phyloP scores from a whole-genome alignment of 2,113 vertebrate genomes.

The Acanthochromis polyacanthus region DNA sequence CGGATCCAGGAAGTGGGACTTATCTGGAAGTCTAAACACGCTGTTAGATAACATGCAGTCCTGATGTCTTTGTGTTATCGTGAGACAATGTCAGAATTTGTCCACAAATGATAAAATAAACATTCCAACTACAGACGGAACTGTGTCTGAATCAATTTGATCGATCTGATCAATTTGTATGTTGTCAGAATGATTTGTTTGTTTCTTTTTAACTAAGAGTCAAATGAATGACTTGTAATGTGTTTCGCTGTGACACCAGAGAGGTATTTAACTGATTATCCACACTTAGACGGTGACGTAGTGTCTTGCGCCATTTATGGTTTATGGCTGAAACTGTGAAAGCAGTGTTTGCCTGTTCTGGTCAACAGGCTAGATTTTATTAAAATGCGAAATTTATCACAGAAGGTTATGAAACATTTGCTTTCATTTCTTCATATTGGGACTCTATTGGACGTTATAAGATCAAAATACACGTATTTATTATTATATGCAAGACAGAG shows the following conservation, averaged over 20 bases:
- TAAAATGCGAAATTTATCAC: no score
- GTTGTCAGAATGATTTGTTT: background rate
- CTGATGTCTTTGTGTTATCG: background rate
- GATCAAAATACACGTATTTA: background rate
- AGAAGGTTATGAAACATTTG: no score
- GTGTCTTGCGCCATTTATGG: background rate
- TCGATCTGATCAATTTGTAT: background rate
- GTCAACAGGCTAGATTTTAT: no score
- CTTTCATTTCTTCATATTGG: background rate
- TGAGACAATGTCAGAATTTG: background rate
- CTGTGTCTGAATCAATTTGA: background rate
- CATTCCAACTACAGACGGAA: slow-evolving; percentile 1
- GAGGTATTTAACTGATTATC: background rate
- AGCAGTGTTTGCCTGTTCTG: background rate
- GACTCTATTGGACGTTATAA: background rate
- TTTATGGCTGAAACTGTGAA: background rate
- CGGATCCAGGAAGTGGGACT: background rate
- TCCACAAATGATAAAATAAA: background rate
- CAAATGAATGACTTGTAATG: background rate
- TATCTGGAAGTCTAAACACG: background rate
- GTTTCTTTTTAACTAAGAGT: background rate
- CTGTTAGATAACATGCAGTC: background rate
- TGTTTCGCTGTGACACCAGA: background rate
- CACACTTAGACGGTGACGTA: background rate
- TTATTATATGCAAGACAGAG: background rate